phyloP scores from a whole-genome alignment of 2,888 invertebrate species.

The Malthinus flaveolus region DNA sequence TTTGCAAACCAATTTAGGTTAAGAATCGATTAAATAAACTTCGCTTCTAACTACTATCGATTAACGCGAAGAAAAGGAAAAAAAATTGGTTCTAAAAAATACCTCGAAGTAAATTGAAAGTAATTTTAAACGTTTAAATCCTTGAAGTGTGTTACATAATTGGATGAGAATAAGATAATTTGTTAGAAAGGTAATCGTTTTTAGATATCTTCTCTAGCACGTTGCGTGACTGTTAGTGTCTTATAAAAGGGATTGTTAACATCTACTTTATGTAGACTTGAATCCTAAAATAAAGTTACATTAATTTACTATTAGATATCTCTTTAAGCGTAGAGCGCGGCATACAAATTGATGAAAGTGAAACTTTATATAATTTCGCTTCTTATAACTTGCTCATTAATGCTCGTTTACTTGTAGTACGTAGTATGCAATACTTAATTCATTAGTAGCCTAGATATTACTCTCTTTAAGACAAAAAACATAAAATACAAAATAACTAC shows the following conservation, averaged over 20 bases:
- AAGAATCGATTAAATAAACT: too few species aligned
- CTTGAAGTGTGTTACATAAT: background rate
- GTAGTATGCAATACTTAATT: too few species aligned
- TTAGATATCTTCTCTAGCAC: slow-evolving; percentile 1
- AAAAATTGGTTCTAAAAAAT: too few species aligned
- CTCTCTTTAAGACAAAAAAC: too few species aligned
- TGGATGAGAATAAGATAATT: background rate
- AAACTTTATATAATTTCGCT: slow-evolving; percentile 37
- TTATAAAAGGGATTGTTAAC: slow-evolving; percentile 13
- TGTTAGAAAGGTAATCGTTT: slow-evolving; percentile 1
- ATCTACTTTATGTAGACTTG: slow-evolving; percentile 5
- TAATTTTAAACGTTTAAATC: too few species aligned
- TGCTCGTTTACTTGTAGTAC: too few species aligned
- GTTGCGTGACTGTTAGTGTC: slow-evolving; percentile 14
- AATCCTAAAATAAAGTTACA: slow-evolving; percentile 10
- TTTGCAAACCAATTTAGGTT: too few species aligned
- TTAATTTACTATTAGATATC: slow-evolving; percentile 21
- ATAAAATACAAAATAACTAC: too few species aligned
- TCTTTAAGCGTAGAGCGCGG: slow-evolving; percentile 15
- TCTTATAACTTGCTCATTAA: slow-evolving; percentile 29
- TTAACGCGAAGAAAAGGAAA: too few species aligned
- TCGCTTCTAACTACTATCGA: too few species aligned
- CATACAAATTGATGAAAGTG: slow-evolving; percentile 40
- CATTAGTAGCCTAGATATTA: too few species aligned
- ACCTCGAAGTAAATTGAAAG: too few species aligned